Evolutionary conservation across 1,140 invertebrate species (phyloP).

Genomic region (Zaprionus ghesquierei): DNA sequence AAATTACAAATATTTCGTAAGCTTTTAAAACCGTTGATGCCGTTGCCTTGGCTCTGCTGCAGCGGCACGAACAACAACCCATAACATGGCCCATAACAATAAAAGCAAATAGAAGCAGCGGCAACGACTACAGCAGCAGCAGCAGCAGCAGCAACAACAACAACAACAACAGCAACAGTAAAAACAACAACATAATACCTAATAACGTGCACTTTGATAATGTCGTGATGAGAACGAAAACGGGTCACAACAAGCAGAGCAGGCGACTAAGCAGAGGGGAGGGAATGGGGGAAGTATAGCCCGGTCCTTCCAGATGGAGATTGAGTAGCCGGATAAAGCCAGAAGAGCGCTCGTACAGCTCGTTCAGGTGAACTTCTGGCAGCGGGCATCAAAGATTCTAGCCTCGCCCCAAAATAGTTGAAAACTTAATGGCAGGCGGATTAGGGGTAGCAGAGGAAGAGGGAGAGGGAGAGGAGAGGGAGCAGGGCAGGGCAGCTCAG

Average conservation of each 20-base stretch:
- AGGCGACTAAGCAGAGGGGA: not conserved
- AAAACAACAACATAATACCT: constrained; percentile 64
- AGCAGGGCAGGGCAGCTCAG: too few species aligned
- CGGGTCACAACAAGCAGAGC: not conserved
- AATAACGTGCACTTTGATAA: constrained; percentile 76
- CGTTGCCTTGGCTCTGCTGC: not conserved
- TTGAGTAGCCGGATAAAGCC: not conserved
- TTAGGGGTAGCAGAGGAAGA: not conserved
- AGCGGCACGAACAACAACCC: constrained; percentile 57
- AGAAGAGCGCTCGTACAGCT: not conserved
- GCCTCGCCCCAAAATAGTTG: constrained; percentile 15
- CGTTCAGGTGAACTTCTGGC: not conserved
- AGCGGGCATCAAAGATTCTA: constrained; percentile 31
- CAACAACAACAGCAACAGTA: constrained; percentile 16
- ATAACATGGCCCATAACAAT: constrained; percentile 73
- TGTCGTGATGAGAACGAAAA: constrained; percentile 35
- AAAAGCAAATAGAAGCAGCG: constrained; percentile 71
- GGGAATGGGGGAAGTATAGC: not conserved
- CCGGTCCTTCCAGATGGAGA: not conserved
- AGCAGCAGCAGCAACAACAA: constrained; percentile 29
- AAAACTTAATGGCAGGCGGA: constrained; percentile 12
- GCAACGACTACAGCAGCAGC: constrained; percentile 9
- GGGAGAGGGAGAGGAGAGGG: not conserved
- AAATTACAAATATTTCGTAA: constrained; percentile 78
- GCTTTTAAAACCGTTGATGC: constrained; percentile 71